Base-by-base conservation (phyloP, 2,888 invertebrate species). In the Xylota sylvarum region DNA sequence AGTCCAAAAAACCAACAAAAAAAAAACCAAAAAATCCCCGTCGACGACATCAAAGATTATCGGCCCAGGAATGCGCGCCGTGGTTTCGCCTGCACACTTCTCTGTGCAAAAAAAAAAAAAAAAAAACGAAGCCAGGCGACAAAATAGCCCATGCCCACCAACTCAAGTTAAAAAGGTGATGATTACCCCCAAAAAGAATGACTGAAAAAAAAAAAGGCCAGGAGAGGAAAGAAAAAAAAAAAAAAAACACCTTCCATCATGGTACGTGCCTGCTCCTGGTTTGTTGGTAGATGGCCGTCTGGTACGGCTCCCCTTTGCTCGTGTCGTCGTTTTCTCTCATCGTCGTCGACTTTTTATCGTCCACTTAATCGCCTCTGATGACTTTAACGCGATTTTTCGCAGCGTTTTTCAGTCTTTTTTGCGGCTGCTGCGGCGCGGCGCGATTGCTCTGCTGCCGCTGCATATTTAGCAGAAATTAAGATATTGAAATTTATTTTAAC, bases 401-500 rank as follows among this genome's bases (percentile, higher is more conserved):
- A 80, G 50, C 32, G 74, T 80, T 85, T 74, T 73, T 55, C 14
- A 23, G 1, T 37, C 40, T 56, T 74, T 69, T 55, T 62, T 64
- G 52, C 48, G 60, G 35, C 46, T 70, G 48, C 17, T 56, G 80
- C 64, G 56, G 73, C 27, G 40, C 52, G 32, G 48, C 52, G 17
- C 32, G 58, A 19, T 56, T 32, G 62, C 46, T 35, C 46, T 35
- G 32, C 40, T 80, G 69, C 58, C 70, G 48, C 32, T 80, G 84
- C 69, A 80, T 76, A 79, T 80, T 85, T 85, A 80, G 23, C 70
- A 64, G 48, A 70, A 80, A 70, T 80, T 80, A 85, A 85, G 74
- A 85, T 76, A 80, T 85, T 85, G 74, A 85, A 76, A 76, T 85
- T 76, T 76, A 84, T 85, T 85, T 85, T 85, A 70, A 70, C 70